phyloP scores from a whole-genome alignment of 2,888 invertebrate genomes.

The Drosophila tanythrix region DNA sequence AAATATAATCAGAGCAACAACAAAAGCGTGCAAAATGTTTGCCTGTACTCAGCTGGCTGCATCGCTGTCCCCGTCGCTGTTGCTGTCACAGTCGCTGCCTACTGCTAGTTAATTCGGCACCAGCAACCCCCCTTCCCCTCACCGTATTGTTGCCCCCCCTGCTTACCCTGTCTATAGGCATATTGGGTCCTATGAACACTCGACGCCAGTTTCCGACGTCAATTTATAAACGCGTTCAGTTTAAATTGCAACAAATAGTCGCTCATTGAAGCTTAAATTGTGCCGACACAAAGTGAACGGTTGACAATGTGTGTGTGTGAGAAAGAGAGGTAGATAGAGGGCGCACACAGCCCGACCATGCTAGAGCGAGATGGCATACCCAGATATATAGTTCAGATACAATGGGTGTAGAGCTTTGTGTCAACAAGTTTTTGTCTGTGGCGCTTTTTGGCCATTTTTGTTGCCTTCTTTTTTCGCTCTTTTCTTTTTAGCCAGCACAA shows the following conservation, averaged over 20 bases:
- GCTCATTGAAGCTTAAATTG: constrained; percentile 81
- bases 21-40: constrained; percentile 44
- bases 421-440: constrained; percentile 71
- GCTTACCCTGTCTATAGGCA: constrained; percentile 22
- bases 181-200: constrained; percentile 45
- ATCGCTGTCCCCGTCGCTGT: constrained; percentile 18
- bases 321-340: no score
- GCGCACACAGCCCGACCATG: constrained; percentile 4
- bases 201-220: constrained; percentile 73
- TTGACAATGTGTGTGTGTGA: constrained; percentile 5
- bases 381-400: constrained; percentile 36
- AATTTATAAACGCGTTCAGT: constrained; percentile 79
- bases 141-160: not conserved
- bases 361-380: constrained; percentile 40
- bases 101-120: constrained; percentile 42
- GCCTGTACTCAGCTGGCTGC: constrained; percentile 42
- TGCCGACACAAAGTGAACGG: constrained; percentile 75
- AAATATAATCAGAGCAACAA: constrained; percentile 11
- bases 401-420: constrained; percentile 69
- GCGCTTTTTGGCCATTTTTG: constrained; percentile 59
- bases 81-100: constrained; percentile 46
- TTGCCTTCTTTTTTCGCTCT: constrained; percentile 21
- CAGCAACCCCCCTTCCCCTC: not conserved
- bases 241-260: constrained; percentile 81
- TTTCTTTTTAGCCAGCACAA: constrained; percentile 30